Percentiles rank a stretch among this genome's conserved stretches.
Conservation (phyloP, 2,888 invertebrate genomes). For the Alentia gelatinosa region DNA sequence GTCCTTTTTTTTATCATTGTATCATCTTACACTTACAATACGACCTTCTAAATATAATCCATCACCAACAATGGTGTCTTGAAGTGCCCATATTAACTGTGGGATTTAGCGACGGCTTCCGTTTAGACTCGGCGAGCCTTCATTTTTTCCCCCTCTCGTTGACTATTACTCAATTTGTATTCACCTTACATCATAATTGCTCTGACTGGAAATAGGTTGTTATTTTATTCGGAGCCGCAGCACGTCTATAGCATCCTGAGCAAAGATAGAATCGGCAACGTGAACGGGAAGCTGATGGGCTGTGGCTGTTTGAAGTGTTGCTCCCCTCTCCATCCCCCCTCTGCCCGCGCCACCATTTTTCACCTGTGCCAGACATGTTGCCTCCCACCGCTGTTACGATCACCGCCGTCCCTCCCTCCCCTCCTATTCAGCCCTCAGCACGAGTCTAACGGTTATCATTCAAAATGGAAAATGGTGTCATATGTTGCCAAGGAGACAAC, state of each 20-base stretch:
- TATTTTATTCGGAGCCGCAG: neutral
- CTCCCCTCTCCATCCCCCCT: neutral
- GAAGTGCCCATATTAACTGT: neutral
- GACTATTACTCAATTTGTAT: neutral
- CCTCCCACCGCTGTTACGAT: neutral
- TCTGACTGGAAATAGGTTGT: neutral
- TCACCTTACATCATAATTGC: neutral
- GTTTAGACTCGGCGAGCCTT: neutral
- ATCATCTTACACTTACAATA: slow-evolving; percentile 4
- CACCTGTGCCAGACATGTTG: neutral
- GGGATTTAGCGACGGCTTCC: neutral
- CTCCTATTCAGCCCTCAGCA: neutral
- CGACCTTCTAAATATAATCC: neutral
- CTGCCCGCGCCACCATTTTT: neutral
- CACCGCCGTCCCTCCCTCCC: neutral
- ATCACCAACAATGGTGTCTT: neutral
- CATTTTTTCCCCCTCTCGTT: neutral
- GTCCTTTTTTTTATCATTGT: neutral
- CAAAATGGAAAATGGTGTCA: slow-evolving; percentile 19
- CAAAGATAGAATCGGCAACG: neutral
- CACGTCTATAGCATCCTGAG: neutral
- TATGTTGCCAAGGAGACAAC: slow-evolving; percentile 32
- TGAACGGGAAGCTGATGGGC: neutral
- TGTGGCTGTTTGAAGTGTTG: neutral
- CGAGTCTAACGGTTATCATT: neutral